Conservation (phyloP, 2,113 vertebrate species). For the Lycaon pictus region DNA sequence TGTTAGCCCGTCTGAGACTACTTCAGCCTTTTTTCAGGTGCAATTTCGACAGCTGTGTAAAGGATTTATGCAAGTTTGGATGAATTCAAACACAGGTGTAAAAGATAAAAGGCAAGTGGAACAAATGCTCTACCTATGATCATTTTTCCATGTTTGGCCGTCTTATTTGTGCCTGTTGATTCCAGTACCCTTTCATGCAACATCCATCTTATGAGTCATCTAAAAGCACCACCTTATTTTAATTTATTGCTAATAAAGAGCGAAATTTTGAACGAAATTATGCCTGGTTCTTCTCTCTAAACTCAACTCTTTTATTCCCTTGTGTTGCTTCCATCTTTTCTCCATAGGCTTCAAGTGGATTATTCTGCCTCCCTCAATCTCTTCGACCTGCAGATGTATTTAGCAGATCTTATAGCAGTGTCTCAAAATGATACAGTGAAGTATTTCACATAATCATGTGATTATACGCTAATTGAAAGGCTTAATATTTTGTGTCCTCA, state of each 20-base stretch:
- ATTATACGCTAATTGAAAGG: not conserved
- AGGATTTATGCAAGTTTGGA: constrained; percentile 88
- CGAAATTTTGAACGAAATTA: constrained; percentile 83
- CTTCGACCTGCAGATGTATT: constrained; percentile 54
- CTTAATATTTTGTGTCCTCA: not conserved
- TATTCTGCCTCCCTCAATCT: not conserved
- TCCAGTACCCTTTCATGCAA: constrained; percentile 83
- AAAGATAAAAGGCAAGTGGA: constrained; percentile 89
- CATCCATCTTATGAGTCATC: constrained; percentile 86
- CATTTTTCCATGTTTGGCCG: constrained; percentile 85
- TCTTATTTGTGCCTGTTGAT: constrained; percentile 83
- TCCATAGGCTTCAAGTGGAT: constrained; percentile 69
- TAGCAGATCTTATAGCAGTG: constrained; percentile 53
- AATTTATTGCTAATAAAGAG: constrained; percentile 87
- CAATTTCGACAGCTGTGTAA: constrained; percentile 88
- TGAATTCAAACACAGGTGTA: constrained; percentile 90
- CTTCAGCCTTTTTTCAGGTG: constrained; percentile 86
- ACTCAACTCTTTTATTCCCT: constrained; percentile 73
- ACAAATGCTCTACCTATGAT: constrained; percentile 84
- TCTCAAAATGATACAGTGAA: constrained; percentile 28
- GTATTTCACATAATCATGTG: not conserved
- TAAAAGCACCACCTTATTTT: constrained; percentile 79
- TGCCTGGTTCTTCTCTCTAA: constrained; percentile 70
- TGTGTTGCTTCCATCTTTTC: constrained; percentile 77
- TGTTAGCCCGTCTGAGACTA: constrained; percentile 83